These are phyloP conservation scores for Hoplostethus mediterraneus DNA, from an alignment of 2,797 vertebrate genomes.

Conservation along the genomic window DNA sequence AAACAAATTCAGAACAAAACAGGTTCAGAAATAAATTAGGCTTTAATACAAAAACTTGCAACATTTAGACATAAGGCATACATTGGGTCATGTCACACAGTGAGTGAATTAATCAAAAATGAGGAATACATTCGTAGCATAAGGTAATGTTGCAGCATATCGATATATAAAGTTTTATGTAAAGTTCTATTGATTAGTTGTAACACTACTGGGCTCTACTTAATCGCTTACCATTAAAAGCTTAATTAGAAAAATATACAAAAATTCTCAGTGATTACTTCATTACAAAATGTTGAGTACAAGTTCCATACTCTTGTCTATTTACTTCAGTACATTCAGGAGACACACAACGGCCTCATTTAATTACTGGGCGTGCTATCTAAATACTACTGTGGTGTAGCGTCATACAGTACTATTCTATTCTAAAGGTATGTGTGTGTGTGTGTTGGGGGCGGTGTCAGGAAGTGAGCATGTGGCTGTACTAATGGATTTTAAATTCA, in stretches of 20 bases:
- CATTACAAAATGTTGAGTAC: background rate
- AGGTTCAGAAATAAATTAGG: background rate
- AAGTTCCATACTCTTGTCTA: conserved; percentile 3
- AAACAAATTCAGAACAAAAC: no score
- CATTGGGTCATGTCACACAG: background rate
- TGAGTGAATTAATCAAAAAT: conserved; percentile 9
- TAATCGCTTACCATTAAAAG: conserved; percentile 3
- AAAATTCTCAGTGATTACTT: background rate
- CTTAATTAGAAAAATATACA: background rate
- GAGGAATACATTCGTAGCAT: conserved; percentile 1
- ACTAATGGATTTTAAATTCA: no score
- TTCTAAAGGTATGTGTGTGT: no score
- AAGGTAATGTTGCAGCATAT: background rate
- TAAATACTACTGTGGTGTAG: background rate
- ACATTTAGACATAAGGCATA: conserved; percentile 9
- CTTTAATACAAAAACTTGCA: no score
- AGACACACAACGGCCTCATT: background rate
- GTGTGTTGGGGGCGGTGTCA: no score
- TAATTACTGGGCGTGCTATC: background rate
- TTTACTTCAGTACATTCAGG: background rate
- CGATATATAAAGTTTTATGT: no score
- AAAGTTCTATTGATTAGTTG: no score
- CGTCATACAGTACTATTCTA: background rate
- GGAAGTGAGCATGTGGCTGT: no score
- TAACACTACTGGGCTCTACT: background rate